phyloP scores from a whole-genome alignment of 1,140 invertebrate species.

The Luehdorfia chinensis region DNA sequence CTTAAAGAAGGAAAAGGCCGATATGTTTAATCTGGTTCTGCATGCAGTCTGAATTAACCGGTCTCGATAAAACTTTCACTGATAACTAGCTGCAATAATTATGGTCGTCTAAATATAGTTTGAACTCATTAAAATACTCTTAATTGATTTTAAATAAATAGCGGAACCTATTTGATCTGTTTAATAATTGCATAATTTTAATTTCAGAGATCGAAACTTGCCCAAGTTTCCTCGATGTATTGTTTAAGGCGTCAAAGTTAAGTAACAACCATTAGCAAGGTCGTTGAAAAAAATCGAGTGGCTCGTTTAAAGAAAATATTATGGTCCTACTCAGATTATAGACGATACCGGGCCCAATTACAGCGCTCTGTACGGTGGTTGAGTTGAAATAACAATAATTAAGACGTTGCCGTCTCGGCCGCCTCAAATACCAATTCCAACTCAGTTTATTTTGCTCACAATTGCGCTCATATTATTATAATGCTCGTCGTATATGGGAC shows the following conservation, averaged over 20 bases:
- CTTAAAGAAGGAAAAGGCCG: slow-evolving; percentile 11
- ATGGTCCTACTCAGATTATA: slow-evolving; percentile 36
- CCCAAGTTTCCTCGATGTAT: too few species aligned
- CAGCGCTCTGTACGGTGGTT: slow-evolving; percentile 29
- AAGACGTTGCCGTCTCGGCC: slow-evolving; percentile 34
- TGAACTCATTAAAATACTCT: slow-evolving; percentile 12
- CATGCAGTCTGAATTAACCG: slow-evolving; percentile 10
- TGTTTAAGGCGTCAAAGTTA: slow-evolving; percentile 3
- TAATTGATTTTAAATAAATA: slow-evolving; percentile 26
- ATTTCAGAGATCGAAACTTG: too few species aligned
- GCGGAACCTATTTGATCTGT: too few species aligned
- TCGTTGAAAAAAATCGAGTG: slow-evolving; percentile 34
- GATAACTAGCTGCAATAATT: slow-evolving; percentile 16
- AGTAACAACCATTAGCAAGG: slow-evolving; percentile 29
- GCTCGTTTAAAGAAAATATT: slow-evolving; percentile 47
- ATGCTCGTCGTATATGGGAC: not conserved
- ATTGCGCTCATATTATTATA: slow-evolving; percentile 19
- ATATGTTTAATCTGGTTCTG: slow-evolving; percentile 17
- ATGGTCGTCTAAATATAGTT: slow-evolving; percentile 12
- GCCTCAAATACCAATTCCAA: slow-evolving; percentile 34
- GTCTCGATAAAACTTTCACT: slow-evolving; percentile 18
- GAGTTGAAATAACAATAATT: slow-evolving; percentile 58
- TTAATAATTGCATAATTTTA: too few species aligned
- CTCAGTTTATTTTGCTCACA: slow-evolving; percentile 27
- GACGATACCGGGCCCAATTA: slow-evolving; percentile 47